Conservation (phyloP, 2,888 invertebrate species). For the Bimastos eiseni region DNA sequence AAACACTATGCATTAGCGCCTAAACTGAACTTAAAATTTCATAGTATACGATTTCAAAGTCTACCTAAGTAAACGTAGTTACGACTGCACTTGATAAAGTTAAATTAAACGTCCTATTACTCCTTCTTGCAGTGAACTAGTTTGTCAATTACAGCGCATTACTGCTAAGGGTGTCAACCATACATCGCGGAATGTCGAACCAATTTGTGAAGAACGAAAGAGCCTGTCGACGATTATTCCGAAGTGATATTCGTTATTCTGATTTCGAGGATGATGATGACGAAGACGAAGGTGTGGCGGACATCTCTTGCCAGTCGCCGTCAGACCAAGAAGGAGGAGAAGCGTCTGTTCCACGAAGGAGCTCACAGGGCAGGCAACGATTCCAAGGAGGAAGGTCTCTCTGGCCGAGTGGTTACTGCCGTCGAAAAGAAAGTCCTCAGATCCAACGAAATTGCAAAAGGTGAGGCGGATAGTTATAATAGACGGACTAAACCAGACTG, state of each 20-base stretch:
- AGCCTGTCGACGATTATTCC: neutral
- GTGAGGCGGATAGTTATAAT: neutral
- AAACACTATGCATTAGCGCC: too few species aligned
- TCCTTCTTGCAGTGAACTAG: neutral
- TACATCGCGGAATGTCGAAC: neutral
- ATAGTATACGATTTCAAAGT: too few species aligned
- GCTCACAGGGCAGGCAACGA: neutral
- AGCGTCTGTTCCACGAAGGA: neutral
- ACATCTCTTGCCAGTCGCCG: neutral
- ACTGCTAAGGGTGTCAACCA: neutral
- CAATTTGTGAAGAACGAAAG: neutral
- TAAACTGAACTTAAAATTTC: too few species aligned
- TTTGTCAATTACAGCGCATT: neutral
- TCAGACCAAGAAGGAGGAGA: neutral
- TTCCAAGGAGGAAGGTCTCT: neutral
- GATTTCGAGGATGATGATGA: neutral
- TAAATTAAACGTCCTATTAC: too few species aligned
- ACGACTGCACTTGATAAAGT: too few species aligned
- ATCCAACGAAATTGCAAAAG: neutral
- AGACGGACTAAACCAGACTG: neutral
- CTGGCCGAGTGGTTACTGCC: neutral
- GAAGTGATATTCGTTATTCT: neutral
- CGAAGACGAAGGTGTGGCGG: conserved; percentile 1
- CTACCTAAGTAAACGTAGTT: too few species aligned
- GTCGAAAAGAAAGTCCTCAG: neutral